Base-by-base conservation (phyloP, 2,113 vertebrate genomes). In the Porphyrio hochstetteri region DNA sequence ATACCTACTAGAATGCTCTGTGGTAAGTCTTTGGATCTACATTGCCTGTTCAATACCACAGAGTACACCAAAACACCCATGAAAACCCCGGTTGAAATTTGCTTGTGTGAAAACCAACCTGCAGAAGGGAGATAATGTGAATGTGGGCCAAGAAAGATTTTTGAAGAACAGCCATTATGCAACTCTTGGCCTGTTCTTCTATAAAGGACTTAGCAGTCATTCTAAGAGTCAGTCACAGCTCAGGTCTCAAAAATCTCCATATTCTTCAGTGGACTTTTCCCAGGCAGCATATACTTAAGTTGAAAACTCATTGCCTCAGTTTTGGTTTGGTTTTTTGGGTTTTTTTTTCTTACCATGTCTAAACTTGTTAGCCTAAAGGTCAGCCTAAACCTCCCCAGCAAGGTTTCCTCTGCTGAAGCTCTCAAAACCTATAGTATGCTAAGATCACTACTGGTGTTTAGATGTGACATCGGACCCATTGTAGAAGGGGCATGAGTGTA, bases 401-500 rank as follows among this genome's bases (percentile, higher is more conserved):
- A 81, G 5, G 5, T 10, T 83, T 64, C 36, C 48, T 64, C 8
- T 63, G 13, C 20, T 69, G 64, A 55, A 72, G 16, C 23, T 28
- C 7, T 77, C 9, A 77, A 60, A 72, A 50, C 21, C 28, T 24
- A 12, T 36, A 64, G 5, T 13, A 7, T 11, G 19, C 36, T 84
- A n/a, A 81, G 21, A n/a, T 60, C 4, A 4, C 71, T 76, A 42
- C 24, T 27, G 7, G 9, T 3, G 10, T 20, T 59, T 16, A 52
- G 14, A 18, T 31, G 4, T 0, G 1, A 12, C 0, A 3, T 33
- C 11, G 44, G 21, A 36, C 15, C 35, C 13, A 25, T 64, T 31
- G 44, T 36, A 61, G 40, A 31, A 61, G 11, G 4, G 7, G 2
- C 7, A 13, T 28, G 14, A 52, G 8, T 33, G 35, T 33, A 38